A percentile compares a stretch with the other conserved stretches of the same genome.
phyloP scores from a whole-genome alignment of 2,797 vertebrate species.

The Falco concolor region DNA sequence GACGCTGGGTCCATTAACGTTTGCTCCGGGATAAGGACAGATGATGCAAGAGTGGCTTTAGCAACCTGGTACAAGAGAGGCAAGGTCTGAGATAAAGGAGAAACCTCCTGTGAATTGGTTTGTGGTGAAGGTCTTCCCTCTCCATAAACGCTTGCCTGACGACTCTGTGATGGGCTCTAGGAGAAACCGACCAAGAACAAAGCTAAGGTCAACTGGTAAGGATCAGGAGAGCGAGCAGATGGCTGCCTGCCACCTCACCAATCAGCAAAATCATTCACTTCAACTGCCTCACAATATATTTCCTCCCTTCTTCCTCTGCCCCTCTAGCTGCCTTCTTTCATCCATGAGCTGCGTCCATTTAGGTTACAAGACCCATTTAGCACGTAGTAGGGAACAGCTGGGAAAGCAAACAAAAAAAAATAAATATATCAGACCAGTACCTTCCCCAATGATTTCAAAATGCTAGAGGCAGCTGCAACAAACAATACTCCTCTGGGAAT shows the following conservation, averaged over 20 bases:
- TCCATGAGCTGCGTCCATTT: neutral
- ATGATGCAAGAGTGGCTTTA: neutral
- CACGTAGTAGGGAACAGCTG: neutral
- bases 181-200: neutral
- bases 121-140: neutral
- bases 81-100: neutral
- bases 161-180: accelerated
- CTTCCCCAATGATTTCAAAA: neutral
- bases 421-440: neutral
- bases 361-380: neutral
- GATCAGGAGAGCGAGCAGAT: neutral
- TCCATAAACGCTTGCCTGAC: neutral
- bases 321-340: neutral
- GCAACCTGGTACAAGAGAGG: neutral
- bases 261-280: constrained; percentile 2
- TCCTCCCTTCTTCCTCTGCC: neutral
- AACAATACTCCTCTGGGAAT: neutral
- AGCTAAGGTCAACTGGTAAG: neutral
- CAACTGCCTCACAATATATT: neutral
- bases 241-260: neutral
- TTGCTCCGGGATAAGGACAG: neutral
- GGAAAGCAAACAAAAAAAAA: neutral
- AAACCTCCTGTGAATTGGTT: neutral
- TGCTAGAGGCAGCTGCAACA: neutral
- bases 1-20: neutral